Percentiles rank a stretch among this genome's conserved stretches.
phyloP scores from a whole-genome alignment of 2,113 vertebrate species.

The Eulemur rufifrons region DNA sequence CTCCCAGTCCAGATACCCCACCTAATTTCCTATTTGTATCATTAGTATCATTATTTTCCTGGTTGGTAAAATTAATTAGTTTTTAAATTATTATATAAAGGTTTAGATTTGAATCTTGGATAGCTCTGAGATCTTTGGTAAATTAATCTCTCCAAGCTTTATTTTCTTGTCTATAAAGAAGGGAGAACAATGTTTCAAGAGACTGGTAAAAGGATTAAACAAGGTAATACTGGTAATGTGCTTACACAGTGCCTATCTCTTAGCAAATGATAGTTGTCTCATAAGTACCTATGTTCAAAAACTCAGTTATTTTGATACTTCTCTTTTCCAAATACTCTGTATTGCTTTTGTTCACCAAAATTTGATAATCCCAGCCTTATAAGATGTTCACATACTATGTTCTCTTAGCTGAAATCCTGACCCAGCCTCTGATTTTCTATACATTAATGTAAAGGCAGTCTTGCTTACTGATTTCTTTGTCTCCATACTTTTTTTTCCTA shows the following conservation, averaged over 20 bases:
- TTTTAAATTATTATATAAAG: neutral
- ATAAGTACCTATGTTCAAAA: neutral
- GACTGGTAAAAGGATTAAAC: neutral
- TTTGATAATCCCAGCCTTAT: neutral
- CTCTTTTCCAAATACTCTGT: neutral
- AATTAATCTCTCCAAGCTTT: neutral
- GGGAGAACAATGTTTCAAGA: neutral
- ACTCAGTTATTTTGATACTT: neutral
- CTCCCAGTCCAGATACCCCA: neutral
- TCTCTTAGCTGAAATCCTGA: neutral
- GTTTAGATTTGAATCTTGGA: neutral
- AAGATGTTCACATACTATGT: neutral
- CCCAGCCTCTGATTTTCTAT: neutral
- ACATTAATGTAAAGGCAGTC: neutral
- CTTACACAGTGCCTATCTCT: neutral
- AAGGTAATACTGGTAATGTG: neutral
- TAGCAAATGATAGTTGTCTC: neutral
- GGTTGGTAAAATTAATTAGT: neutral
- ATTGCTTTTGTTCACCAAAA: neutral
- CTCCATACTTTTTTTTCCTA: neutral
- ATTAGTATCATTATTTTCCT: neutral
- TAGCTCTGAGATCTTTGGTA: neutral
- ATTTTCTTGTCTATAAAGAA: neutral
- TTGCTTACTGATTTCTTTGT: neutral
- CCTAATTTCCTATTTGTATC: neutral